Base-by-base conservation (phyloP, 2,797 vertebrate genomes). In the Buceros bicornis region DNA sequence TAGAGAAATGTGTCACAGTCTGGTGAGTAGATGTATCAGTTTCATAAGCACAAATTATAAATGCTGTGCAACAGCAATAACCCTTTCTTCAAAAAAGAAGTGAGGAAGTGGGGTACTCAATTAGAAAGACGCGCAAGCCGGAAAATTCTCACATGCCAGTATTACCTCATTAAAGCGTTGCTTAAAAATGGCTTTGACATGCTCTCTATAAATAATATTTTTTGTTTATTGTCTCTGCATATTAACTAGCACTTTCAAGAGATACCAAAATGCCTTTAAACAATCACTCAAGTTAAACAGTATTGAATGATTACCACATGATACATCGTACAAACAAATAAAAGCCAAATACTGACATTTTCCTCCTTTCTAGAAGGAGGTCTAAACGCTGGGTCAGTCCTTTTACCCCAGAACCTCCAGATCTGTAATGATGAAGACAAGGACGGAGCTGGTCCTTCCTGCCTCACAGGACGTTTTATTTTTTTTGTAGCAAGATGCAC, bases 21-120 rank as follows among this genome's bases (percentile, higher is more conserved):
- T 67, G 71, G 70, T 90, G 83, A 87, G 51, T 87, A 84, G 58
- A 83, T 89, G 77, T 35, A 92, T 83, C 47, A 33, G 43, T 71
- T 95, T 97, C 70, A 85, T 91, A 90, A 91, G 89, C 83, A 74
- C 77, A 97, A 97, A 96, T 58, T 53, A 87, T 25, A 62, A 78
- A 88, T 80, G 47, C 43, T 58, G 50, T 64, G 80, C 66, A 78
- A 80, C 35, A 93, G 57, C 70, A 74, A 40, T 57, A 95, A 93
- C 50, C 13, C 50, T 74, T 86, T 67, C 88, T 91, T 92, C 54
- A 72, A 77, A 82, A 62, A 88, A 92, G 43, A 91, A 87, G 57
- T 74, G 92, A 87, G 87, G 82, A 96, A 95, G 54, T 73, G 64
- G 67, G 96, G 95, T 74, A 95, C 40, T 84, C 24, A 54, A 79